Conservation (phyloP, 1,140 invertebrate genomes). For the Macrotrachela quadricornifera region DNA sequence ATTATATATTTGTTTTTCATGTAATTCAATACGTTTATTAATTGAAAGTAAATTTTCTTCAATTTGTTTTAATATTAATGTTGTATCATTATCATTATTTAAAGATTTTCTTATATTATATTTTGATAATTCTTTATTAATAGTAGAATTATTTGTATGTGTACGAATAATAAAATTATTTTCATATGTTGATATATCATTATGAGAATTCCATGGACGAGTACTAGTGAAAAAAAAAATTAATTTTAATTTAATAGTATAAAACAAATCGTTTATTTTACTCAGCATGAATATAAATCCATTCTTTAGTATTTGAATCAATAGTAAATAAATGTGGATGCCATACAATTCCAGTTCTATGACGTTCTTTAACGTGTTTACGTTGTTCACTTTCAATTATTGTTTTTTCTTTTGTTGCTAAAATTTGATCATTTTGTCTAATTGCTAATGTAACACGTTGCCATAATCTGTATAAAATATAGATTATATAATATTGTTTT, state of each 20-base stretch:
- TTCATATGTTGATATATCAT: conserved; percentile 60
- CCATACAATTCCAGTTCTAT: conserved; percentile 41
- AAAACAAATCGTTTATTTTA: conserved; percentile 12
- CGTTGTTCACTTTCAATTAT: conserved; percentile 63
- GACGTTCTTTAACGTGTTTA: conserved; percentile 42
- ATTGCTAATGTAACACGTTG: conserved; percentile 58
- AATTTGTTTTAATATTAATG: too few relatives aligned
- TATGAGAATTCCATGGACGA: conserved; percentile 56
- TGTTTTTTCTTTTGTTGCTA: conserved; percentile 70
- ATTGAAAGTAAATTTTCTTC: too few relatives aligned
- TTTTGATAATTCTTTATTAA: too few relatives aligned
- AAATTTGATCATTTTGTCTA: conserved; percentile 47
- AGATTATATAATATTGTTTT: background rate
- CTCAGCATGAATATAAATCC: conserved; percentile 49
- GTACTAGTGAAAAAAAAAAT: conserved; percentile 17
- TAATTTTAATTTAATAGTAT: background rate
- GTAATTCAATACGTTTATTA: too few relatives aligned
- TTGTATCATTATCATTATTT: too few relatives aligned
- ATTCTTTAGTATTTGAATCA: conserved; percentile 42
- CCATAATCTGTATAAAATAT: conserved; percentile 41
- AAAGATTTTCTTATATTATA: too few relatives aligned
- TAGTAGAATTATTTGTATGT: too few relatives aligned
- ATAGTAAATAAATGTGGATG: conserved; percentile 47
- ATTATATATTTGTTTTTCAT: too few relatives aligned
- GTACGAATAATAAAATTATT: conserved; percentile 33